phyloP scores from a whole-genome alignment of 2,797 vertebrate species.

The Psittacula echo region DNA sequence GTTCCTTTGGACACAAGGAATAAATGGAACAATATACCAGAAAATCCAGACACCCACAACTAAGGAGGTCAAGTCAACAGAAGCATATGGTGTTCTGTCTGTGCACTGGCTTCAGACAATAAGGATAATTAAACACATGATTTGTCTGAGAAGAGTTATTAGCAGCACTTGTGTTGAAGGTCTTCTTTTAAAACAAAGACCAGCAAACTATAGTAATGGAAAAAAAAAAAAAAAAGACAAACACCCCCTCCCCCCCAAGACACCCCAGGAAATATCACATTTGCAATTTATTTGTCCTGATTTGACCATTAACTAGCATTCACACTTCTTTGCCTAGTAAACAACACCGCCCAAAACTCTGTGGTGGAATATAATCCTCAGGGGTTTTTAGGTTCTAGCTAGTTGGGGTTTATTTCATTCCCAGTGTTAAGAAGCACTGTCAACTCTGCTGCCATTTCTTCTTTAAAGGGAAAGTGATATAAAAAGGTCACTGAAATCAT shows the following conservation, averaged over 20 bases:
- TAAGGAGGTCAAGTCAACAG: constrained; percentile 63
- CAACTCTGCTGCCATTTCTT: not conserved
- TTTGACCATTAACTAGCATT: not conserved
- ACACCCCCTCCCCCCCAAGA: not conserved
- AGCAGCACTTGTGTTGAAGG: not conserved
- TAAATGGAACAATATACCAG: not conserved
- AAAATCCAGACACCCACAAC: constrained; percentile 19
- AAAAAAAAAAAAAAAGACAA: too few species aligned
- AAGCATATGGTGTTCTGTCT: constrained; percentile 66
- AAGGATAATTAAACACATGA: constrained; percentile 61
- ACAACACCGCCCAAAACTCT: not conserved
- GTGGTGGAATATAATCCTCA: not conserved
- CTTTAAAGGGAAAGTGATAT: not conserved
- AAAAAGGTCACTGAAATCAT: constrained; percentile 15
- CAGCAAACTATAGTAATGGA: not conserved
- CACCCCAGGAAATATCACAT: not conserved
- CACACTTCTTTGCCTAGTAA: not conserved
- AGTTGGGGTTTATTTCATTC: not conserved
- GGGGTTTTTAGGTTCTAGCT: not conserved
- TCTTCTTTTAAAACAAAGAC: not conserved
- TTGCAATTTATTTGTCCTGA: not conserved
- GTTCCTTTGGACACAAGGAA: not conserved
- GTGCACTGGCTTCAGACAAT: constrained; percentile 43
- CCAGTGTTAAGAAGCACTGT: not conserved
- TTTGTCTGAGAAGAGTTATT: constrained; percentile 34